Evolutionary conservation across 2,888 invertebrate species (phyloP).

Genomic region (Itoplectis maculator): DNA sequence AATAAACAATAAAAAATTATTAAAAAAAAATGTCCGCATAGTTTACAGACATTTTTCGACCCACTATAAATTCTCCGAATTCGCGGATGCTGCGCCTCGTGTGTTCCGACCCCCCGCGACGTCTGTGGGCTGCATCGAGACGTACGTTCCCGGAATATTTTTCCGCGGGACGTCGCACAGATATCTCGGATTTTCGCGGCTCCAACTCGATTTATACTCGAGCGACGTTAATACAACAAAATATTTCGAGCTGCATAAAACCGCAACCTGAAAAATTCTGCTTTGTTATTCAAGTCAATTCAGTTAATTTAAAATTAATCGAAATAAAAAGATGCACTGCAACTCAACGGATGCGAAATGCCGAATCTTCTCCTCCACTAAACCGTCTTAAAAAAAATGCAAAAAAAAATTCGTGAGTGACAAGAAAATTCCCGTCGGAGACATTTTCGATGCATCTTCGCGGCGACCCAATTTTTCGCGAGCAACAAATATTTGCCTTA

Average conservation of each 20-base stretch:
- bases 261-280: no score
- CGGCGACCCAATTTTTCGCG: slow-evolving; percentile 15
- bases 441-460: not conserved
- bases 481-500: slow-evolving; percentile 27
- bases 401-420: not conserved
- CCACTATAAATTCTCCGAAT: slow-evolving; percentile 37
- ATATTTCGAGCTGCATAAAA: no score
- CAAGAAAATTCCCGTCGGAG: not conserved
- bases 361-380: not conserved
- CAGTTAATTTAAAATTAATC: no score
- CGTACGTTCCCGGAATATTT: not conserved
- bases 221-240: no score
- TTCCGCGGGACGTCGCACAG: not conserved
- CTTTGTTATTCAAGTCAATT: no score
- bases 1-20: not conserved
- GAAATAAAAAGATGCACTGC: not conserved
- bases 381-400: not conserved
- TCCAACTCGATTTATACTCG: no score
- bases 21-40: slow-evolving; percentile 8
- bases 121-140: not conserved
- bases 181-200: not conserved
- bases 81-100: no score
- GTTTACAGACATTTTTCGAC: slow-evolving; percentile 17
- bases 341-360: not conserved
- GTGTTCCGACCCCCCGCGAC: no score